phyloP scores from a whole-genome alignment of 2,888 invertebrate species.

The Ceramica pisi region DNA sequence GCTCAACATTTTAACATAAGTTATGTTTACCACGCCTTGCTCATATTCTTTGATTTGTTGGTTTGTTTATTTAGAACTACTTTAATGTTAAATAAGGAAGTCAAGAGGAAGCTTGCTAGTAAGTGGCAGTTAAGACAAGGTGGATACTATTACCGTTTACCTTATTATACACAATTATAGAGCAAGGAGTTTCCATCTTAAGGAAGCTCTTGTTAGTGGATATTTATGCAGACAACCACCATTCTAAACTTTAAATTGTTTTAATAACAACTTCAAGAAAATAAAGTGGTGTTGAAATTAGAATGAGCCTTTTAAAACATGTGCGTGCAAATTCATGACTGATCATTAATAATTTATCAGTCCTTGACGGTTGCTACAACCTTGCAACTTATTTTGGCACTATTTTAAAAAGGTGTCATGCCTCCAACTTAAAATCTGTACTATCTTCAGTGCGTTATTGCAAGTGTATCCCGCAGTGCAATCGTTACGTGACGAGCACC shows the following conservation, averaged over 20 bases:
- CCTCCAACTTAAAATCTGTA: not conserved
- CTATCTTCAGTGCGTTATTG: not conserved
- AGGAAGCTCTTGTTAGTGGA: constrained; percentile 14
- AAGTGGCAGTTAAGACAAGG: constrained; percentile 17
- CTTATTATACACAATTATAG: constrained; percentile 11
- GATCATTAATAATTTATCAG: constrained; percentile 5
- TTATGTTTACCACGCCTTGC: constrained; percentile 7
- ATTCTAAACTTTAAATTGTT: not conserved
- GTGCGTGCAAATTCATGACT: not conserved
- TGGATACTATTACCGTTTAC: constrained; percentile 19
- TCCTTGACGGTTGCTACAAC: not conserved
- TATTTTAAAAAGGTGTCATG: not conserved
- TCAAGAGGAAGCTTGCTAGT: constrained; percentile 4
- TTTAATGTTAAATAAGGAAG: constrained; percentile 32
- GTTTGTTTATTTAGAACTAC: constrained; percentile 28
- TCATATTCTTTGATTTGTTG: constrained; percentile 21
- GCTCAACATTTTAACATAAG: constrained; percentile 26
- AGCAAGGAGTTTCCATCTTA: constrained; percentile 5
- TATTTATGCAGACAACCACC: not conserved
- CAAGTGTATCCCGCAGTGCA: not conserved
- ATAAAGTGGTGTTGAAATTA: not conserved
- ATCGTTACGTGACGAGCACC: not conserved
- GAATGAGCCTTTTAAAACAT: not conserved
- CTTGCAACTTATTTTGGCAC: not conserved
- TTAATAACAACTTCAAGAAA: not conserved